phyloP scores from a whole-genome alignment of 1,140 invertebrate genomes.

The Caligus rogercresseyi region DNA sequence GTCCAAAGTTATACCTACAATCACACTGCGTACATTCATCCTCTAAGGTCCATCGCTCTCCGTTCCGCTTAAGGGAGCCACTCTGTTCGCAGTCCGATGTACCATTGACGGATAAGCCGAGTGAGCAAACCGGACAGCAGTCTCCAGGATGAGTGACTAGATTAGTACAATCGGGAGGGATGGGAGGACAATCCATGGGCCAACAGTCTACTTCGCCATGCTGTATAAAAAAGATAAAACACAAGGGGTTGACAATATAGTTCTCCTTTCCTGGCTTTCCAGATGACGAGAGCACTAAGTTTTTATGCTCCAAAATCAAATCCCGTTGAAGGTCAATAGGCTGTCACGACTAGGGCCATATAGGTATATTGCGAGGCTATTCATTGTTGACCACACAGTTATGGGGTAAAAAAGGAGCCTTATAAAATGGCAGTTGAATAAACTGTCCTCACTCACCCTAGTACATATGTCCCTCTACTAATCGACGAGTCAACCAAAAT shows the following conservation, averaged over 20 bases:
- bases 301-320: too few relatives aligned
- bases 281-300: too few relatives aligned
- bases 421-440: too few relatives aligned
- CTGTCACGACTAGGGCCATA: too few relatives aligned
- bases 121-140: constrained; percentile 49
- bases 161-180: constrained; percentile 41
- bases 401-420: too few relatives aligned
- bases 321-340: too few relatives aligned
- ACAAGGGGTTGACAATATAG: background rate
- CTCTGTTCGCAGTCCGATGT: background rate
- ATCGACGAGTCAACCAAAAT: too few relatives aligned
- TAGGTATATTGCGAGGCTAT: too few relatives aligned
- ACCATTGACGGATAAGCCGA: constrained; percentile 33
- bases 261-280: too few relatives aligned
- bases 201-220: constrained; percentile 73
- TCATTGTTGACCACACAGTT: too few relatives aligned
- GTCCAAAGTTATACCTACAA: background rate
- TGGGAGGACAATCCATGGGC: constrained; percentile 58
- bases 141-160: constrained; percentile 43
- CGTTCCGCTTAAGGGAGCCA: background rate
- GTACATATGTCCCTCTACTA: too few relatives aligned
- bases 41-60: background rate
- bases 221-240: constrained; percentile 34
- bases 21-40: background rate
- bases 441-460: too few relatives aligned